Conservation (phyloP, 35 echinoderm and acorn worm genomes). For the Anneissia japonica region DNA sequence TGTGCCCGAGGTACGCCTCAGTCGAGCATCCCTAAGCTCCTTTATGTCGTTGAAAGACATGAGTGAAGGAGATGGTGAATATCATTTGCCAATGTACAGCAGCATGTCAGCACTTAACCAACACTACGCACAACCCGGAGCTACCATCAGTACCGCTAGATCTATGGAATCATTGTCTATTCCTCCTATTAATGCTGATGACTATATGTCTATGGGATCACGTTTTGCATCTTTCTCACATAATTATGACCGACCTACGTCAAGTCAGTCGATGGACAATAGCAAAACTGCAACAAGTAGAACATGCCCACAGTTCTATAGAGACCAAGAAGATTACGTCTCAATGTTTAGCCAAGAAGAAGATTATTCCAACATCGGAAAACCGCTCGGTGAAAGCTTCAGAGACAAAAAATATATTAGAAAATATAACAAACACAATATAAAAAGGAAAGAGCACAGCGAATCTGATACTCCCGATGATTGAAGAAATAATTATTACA, state of each 20-base stretch:
- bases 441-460: no score
- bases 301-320: neutral
- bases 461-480: no score
- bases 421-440: neutral
- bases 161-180: neutral
- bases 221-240: neutral
- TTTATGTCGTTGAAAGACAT: neutral
- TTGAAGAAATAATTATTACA: no score
- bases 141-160: neutral
- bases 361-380: neutral
- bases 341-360: neutral
- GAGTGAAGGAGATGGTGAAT: neutral
- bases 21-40: neutral
- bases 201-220: neutral
- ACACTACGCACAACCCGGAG: no score
- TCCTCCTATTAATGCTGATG: neutral
- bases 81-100: neutral
- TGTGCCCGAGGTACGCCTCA: neutral
- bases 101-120: neutral
- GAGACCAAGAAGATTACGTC: neutral
- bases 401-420: neutral
- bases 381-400: neutral
- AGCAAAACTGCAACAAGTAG: neutral
- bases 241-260: neutral
- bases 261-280: neutral